A percentile compares a stretch with the other conserved stretches of the same genome.
phyloP scores from a whole-genome alignment of 2,113 vertebrate species.

The Camelus bactrianus region DNA sequence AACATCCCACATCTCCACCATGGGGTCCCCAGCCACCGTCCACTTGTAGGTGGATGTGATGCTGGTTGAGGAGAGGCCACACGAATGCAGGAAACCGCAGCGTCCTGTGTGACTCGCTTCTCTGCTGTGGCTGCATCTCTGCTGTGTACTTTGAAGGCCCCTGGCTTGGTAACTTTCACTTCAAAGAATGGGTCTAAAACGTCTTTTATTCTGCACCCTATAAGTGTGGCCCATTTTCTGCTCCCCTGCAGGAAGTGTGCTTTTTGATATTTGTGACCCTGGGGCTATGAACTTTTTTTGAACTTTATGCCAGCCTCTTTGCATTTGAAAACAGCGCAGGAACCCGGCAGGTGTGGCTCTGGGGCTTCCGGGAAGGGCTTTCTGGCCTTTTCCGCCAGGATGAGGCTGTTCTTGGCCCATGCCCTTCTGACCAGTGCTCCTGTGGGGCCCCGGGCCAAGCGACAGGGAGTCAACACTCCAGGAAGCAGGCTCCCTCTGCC shows the following conservation, averaged over 20 bases:
- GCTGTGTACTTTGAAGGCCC: constrained; percentile 75
- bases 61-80: too few species aligned
- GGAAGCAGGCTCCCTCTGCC: neutral
- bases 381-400: neutral
- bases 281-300: constrained; percentile 36
- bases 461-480: neutral
- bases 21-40: too few species aligned
- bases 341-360: neutral
- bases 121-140: constrained; percentile 49
- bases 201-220: constrained; percentile 66
- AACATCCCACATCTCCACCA: too few species aligned
- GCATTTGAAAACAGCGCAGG: constrained; percentile 69
- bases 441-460: neutral
- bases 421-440: neutral
- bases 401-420: neutral
- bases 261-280: constrained; percentile 66
- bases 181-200: constrained; percentile 79
- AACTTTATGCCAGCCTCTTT: constrained; percentile 61
- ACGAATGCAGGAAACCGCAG: constrained; percentile 79
- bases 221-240: constrained; percentile 80
- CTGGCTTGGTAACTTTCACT: constrained; percentile 74
- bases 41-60: too few species aligned
- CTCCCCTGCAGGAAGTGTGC: constrained; percentile 72
- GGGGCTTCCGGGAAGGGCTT: neutral
- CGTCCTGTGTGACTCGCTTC: too few species aligned